These are phyloP conservation scores for Theonella swinhoei DNA, from an alignment of 37 sponge, comb jelly and placozoan genomes.

Conservation along the genomic window DNA sequence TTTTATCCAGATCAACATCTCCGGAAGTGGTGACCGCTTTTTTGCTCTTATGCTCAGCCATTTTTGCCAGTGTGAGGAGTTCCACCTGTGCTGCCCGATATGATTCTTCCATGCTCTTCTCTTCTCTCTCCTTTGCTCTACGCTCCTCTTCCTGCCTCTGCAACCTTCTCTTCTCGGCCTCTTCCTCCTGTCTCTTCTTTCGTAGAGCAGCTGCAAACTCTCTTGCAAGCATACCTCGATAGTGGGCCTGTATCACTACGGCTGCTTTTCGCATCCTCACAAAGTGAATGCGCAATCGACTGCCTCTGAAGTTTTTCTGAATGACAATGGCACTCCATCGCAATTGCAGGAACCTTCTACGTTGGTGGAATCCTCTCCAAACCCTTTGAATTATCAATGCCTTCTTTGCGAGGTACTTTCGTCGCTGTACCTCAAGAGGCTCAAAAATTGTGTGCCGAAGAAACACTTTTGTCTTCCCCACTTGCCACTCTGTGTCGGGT, in stretches of 20 bases:
- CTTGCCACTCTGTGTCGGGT: conserved; percentile 95
- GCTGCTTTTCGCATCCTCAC: conserved; percentile 75
- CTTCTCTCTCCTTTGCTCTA: conserved; percentile 55
- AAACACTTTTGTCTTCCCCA: conserved; percentile 92
- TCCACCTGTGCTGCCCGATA: conserved; percentile 83
- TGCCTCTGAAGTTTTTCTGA: conserved; percentile 80
- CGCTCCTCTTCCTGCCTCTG: conserved; percentile 69
- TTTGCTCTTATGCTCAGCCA: conserved; percentile 83
- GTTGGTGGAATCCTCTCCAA: conserved; percentile 72
- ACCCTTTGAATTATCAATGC: conserved; percentile 80
- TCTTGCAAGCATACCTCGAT: conserved; percentile 85
- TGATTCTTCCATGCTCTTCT: conserved; percentile 72
- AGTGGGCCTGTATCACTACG: conserved; percentile 80
- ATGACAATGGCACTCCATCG: conserved; percentile 57
- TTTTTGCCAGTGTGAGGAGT: conserved; percentile 81
- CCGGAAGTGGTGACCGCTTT: conserved; percentile 54
- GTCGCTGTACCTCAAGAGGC: conserved; percentile 85
- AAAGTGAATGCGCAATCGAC: conserved; percentile 59
- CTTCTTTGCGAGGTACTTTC: conserved; percentile 63
- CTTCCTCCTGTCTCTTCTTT: conserved; percentile 71
- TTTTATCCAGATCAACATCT: conserved; percentile 82
- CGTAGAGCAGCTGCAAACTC: conserved; percentile 79
- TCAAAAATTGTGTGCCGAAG: conserved; percentile 92
- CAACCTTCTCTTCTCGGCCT: conserved; percentile 62
- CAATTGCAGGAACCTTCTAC: conserved; percentile 51